Base-by-base conservation (phyloP, 2,113 vertebrate species). In the Camarhynchus parvulus region DNA sequence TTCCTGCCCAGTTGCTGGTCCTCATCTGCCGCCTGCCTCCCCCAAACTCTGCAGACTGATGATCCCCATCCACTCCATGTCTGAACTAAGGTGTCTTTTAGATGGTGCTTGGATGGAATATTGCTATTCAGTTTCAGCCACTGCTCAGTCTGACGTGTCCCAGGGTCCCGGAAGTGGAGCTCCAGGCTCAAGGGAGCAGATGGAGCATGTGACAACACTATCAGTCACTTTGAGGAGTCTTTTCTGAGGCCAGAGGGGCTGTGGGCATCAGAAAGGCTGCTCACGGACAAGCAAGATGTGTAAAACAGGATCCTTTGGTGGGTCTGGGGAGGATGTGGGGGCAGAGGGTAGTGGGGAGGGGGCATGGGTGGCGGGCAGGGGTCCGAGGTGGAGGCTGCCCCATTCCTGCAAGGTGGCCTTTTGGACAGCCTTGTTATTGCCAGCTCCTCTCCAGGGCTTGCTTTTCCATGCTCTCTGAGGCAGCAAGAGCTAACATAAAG, bases 341-440 rank as follows among this genome's bases (percentile, higher is more conserved):
- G 2, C 47, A 68, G 24, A 77, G 35, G 15, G 11, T 13, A 39
- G 31, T 35, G 30, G 56, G 24, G 22, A 80, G 41, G 16, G 19
- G 47, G 5, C 1, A 0, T 39, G 55, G 27, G 15, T 55, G 11
- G 17, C 6, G 4, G 21, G 9, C 27, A 59, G 13, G 10, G 9
- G 2, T 11, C 25, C 0, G 0, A 72, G 50, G 13, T 7, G 1
- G 56, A 58, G 21, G 23, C 22, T 4, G 3, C 28, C 4, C 17
- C 0, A 0, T 52, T 84, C 15, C 24, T 77, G 33, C 64, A 41
- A 28, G 22, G 23, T 23, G 28, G 15, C 39, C 24, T 82, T 92
- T 55, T 44, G 68, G 39, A 75, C 27, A 68, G 6, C 41, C 20
- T 52, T 2, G 1, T 70, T 72, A 44, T 27, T 78, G 28, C 35